These are phyloP conservation scores for Tolmerus cingulatus DNA, from an alignment of 2,888 invertebrate genomes.

Conservation along the genomic window DNA sequence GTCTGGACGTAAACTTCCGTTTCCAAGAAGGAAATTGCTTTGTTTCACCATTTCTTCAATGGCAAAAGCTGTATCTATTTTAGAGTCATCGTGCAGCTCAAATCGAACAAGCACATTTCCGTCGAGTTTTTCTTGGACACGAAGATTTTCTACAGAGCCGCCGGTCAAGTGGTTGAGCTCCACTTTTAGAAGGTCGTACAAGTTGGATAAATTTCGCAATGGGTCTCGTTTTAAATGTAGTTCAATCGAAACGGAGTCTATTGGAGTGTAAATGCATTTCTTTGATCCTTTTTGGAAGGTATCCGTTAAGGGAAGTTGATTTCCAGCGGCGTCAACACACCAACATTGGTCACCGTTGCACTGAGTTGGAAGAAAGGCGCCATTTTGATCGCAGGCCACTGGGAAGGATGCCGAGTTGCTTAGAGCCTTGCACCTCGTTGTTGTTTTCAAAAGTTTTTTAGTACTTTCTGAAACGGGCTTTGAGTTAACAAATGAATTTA, in stretches of 20 bases:
- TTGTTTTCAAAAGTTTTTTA: slow-evolving; percentile 55
- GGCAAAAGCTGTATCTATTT: slow-evolving; percentile 80
- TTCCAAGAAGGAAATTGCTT: slow-evolving; percentile 56
- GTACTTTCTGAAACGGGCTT: slow-evolving; percentile 56
- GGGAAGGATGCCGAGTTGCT: slow-evolving; percentile 62
- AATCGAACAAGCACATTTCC: slow-evolving; percentile 67
- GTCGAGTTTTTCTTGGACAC: slow-evolving; percentile 66
- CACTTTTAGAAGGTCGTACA: slow-evolving; percentile 63
- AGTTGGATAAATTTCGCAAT: slow-evolving; percentile 64
- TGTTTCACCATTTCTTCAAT: slow-evolving; percentile 77
- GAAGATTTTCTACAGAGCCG: slow-evolving; percentile 66
- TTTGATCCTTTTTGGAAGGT: slow-evolving; percentile 68
- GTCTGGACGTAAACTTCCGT: slow-evolving; percentile 66
- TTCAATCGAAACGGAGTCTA: slow-evolving; percentile 79
- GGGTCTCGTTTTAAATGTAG: slow-evolving; percentile 74
- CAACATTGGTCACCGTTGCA: slow-evolving; percentile 77
- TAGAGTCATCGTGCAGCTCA: slow-evolving; percentile 74
- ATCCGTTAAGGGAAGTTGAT: slow-evolving; percentile 70
- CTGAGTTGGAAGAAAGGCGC: slow-evolving; percentile 78
- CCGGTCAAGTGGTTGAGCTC: slow-evolving; percentile 62
- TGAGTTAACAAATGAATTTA: slow-evolving; percentile 58
- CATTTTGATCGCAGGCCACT: slow-evolving; percentile 72
- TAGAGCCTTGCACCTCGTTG: slow-evolving; percentile 64
- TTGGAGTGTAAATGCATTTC: slow-evolving; percentile 71
- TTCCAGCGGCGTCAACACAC: slow-evolving; percentile 88